Base-by-base conservation (phyloP, 2,113 vertebrate species). In the Calidris pygmaea region DNA sequence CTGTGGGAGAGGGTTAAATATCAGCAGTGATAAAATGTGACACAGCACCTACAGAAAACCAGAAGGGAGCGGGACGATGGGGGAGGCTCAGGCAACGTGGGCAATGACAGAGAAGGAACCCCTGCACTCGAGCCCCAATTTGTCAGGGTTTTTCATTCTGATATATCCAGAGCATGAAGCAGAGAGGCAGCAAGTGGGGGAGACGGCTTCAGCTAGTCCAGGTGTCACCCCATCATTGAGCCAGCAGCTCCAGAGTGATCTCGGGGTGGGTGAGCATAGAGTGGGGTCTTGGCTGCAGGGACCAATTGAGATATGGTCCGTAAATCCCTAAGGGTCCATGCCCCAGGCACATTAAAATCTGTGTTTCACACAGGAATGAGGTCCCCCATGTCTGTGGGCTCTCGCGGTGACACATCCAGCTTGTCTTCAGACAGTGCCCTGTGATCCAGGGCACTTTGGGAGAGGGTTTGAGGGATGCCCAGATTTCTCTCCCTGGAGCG, bases 281-380 rank as follows among this genome's bases (percentile, higher is more conserved):
- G 43, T 0, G 1, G 39, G 24, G 21, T 55, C 48, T 14, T 15
- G 27, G 4, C 7, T 8, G 37, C 58, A 72, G 66, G 34, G 29
- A 13, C 12, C 23, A 21, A 56, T 9, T 43, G 23, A 29, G 34
- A 26, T 17, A 6, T 1, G 8, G 32, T 30, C 13, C 7, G 30
- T 21, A 21, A 18, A 67, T 34, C 56, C n/a, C 1, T 0, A 1
- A 34, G 27, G 29, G 21, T 39, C 62, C 29, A 7, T 41, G 17
- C 39, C 24, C 29, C 12, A 39, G 14, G 2, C 21, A 7, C 7
- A 18, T 37, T 6, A 23, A 39, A 52, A 14, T 22, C 26, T 34
- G 3, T 2, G 12, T 75, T 68, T n/a, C 37, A 55, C 26, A 7
- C 27, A 29, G 29, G 34, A 50, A 52, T 52, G 23, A n/a, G 4